Conservation (phyloP, 2,797 vertebrate species). For the Denticeps clupeoides region DNA sequence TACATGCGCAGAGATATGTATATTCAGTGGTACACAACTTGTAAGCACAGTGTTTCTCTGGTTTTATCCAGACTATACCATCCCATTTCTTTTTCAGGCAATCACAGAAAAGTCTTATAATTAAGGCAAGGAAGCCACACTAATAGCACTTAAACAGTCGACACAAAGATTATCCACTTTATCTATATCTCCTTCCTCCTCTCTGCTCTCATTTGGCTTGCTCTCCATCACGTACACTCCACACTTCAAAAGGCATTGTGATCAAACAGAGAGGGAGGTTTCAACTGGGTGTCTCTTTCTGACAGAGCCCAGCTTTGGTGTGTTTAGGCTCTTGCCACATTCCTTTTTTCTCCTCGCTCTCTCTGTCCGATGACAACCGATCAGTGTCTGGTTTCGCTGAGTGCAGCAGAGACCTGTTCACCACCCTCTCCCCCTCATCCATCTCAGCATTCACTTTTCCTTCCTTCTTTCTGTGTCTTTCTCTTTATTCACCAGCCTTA, state of each 20-base stretch:
- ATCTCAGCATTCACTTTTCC: background rate
- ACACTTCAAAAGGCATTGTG: conserved; percentile 24
- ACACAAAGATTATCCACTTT: too few relatives aligned
- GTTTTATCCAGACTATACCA: background rate
- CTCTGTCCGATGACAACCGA: conserved; percentile 12
- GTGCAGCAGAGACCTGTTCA: conserved; percentile 7
- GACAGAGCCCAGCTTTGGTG: background rate
- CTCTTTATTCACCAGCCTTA: background rate
- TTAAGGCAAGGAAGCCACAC: conserved; percentile 10
- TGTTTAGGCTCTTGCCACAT: background rate
- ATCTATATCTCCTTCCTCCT: background rate
- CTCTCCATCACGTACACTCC: conserved; percentile 10
- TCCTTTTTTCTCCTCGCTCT: background rate
- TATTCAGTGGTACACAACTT: conserved; percentile 1
- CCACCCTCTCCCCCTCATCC: conserved; percentile 3
- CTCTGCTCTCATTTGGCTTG: conserved; percentile 8
- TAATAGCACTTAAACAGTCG: too few relatives aligned
- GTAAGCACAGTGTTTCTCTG: conserved; percentile 1
- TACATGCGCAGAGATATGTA: too few relatives aligned
- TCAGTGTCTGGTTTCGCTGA: conserved; percentile 20
- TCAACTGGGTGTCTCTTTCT: background rate
- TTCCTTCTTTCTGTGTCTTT: background rate
- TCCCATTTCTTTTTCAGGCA: conserved; percentile 20
- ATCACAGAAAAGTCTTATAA: conserved; percentile 9
- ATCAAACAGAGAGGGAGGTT: conserved; percentile 19